phyloP scores from a whole-genome alignment of 2,797 vertebrate genomes.

The Microctenopoma stevenorrisi region DNA sequence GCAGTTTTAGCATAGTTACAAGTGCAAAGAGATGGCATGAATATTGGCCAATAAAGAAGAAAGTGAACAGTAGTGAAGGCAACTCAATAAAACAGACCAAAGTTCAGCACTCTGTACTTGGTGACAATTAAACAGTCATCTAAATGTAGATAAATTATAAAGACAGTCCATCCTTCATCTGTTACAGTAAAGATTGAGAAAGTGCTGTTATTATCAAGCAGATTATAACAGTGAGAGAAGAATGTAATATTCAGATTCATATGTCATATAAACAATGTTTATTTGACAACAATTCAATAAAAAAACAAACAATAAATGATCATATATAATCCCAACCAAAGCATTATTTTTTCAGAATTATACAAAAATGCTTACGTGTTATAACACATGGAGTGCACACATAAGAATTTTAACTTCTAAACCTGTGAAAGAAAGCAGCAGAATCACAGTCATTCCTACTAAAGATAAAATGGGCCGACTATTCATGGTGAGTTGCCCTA shows the following conservation, averaged over 20 bases:
- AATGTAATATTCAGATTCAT: slow-evolving; percentile 19
- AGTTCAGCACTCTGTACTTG: slow-evolving; percentile 59
- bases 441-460: not conserved
- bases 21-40: slow-evolving; percentile 60
- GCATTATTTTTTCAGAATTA: not conserved
- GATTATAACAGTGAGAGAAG: not conserved
- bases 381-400: too few relatives aligned
- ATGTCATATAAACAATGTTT: not conserved
- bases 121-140: slow-evolving; percentile 39
- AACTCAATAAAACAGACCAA: slow-evolving; percentile 61
- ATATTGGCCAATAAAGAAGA: slow-evolving; percentile 60
- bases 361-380: not conserved
- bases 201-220: not conserved
- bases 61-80: slow-evolving; percentile 28
- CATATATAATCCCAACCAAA: not conserved
- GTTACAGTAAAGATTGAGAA: slow-evolving; percentile 15
- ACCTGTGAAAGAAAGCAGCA: not conserved
- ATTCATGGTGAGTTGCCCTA: not conserved
- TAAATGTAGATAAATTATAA: slow-evolving; percentile 21
- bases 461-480: not conserved
- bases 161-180: slow-evolving; percentile 1
- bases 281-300: too few relatives aligned
- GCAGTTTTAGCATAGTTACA: slow-evolving; percentile 72
- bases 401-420: not conserved
- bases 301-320: not conserved